These are phyloP conservation scores for Thaumatotibia leucotreta DNA, from an alignment of 1,140 invertebrate genomes.

Conservation along the genomic window DNA sequence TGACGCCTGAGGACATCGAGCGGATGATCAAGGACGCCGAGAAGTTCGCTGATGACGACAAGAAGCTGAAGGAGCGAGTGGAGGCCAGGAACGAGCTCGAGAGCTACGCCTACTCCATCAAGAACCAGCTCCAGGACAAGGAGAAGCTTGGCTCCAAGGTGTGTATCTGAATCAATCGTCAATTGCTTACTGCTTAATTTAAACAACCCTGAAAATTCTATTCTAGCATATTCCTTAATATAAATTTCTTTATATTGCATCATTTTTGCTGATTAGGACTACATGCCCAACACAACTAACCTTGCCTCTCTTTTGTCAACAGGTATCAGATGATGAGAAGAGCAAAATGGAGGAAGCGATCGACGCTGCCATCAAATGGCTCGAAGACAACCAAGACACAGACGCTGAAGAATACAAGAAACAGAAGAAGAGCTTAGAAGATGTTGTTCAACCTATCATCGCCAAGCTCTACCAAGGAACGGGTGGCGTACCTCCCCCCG, in stretches of 20 bases:
- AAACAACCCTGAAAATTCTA: neutral
- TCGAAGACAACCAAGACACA: constrained; percentile 96
- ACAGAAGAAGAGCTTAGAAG: constrained; percentile 98
- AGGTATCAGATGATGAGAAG: constrained; percentile 92
- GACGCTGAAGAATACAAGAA: constrained; percentile 96
- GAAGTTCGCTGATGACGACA: constrained; percentile 99
- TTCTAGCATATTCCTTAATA: neutral
- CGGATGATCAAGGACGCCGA: constrained; percentile 99
- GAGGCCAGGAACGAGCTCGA: constrained; percentile 97
- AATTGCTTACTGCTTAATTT: too few species aligned
- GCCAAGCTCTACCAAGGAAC: constrained; percentile 96
- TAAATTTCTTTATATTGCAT: too few species aligned
- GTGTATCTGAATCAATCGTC: too few species aligned
- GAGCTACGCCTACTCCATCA: constrained; percentile 98
- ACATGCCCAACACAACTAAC: neutral
- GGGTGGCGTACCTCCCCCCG: constrained; percentile 85
- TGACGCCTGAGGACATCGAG: constrained; percentile 98
- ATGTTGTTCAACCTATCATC: constrained; percentile 98
- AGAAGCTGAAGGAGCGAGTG: constrained; percentile 97
- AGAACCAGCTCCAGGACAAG: constrained; percentile 98
- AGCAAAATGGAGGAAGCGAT: constrained; percentile 96
- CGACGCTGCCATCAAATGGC: constrained; percentile 98
- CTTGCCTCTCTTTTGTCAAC: constrained; percentile 26
- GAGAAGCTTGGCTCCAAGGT: constrained; percentile 97
- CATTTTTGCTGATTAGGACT: neutral